Evolutionary conservation across 2,113 vertebrate species (phyloP).

Genomic region (Cavia aperea): DNA sequence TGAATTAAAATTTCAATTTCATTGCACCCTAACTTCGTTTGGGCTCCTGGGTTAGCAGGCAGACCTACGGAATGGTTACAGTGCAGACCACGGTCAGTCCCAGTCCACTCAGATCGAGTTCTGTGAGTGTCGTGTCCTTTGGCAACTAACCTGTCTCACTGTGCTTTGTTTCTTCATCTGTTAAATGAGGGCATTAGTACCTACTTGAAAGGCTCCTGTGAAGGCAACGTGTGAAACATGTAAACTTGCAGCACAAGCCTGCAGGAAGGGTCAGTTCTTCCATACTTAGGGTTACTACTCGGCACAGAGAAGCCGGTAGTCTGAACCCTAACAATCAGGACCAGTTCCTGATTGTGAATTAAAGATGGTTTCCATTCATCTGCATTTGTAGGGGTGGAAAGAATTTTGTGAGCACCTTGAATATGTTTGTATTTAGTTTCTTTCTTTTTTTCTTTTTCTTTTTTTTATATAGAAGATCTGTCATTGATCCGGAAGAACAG

Average conservation of each 20-base stretch:
- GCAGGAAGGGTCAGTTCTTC: background rate
- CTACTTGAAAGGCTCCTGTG: background rate
- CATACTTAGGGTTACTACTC: background rate
- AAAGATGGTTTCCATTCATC: background rate
- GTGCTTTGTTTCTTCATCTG: background rate
- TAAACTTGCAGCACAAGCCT: background rate
- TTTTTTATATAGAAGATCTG: constrained; percentile 83
- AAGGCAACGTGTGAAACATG: background rate
- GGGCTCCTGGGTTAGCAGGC: background rate
- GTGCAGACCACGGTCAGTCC: too few relatives aligned
- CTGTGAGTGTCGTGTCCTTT: background rate
- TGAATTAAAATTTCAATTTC: constrained; percentile 6
- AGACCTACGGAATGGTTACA: background rate
- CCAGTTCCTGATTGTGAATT: background rate
- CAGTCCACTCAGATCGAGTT: background rate
- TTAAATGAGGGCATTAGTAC: background rate
- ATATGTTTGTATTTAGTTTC: background rate
- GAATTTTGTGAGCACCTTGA: constrained; percentile 9
- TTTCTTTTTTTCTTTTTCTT: background rate
- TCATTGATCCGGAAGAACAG: constrained; percentile 90
- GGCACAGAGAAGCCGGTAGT: background rate
- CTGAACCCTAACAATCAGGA: background rate
- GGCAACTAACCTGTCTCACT: background rate
- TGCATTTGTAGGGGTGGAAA: background rate
- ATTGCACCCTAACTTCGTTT: background rate